Evolutionary conservation across 2,888 invertebrate species (phyloP), one percentile per base, ranked within the genome.

Genomic region (Rhogogaster chlorosoma): DNA sequence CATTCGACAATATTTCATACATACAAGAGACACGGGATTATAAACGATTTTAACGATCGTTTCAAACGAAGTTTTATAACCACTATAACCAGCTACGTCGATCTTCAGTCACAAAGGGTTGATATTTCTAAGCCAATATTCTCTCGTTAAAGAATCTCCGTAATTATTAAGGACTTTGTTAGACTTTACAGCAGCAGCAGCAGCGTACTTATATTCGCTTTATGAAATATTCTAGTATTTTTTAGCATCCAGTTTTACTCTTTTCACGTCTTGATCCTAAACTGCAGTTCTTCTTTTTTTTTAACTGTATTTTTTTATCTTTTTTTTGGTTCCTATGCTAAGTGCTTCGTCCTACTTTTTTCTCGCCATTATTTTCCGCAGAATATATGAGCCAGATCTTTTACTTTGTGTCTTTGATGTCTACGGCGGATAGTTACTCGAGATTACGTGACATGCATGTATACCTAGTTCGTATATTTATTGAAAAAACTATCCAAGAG

Each of bases 261-360:
- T 26, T 45, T 75, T 75, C 15, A 26, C 45, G 6, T 75, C 26
- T 75, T 42, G 26, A 75, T 45, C 75, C 75, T 75, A 22, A 61
- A 61, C 12, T 9, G 49, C 22, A 4, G 22, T 4, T 77, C 22
- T 26, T 18, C 18, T 32, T 53, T 53, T 29, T 77, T 0, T 22
- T 45, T n/a, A n/a, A n/a, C 9, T 29, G 0, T 18, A 2, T 49
- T 29, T 77, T 15, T 29, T 2, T 49, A 18, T 29, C 22, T n/a
- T 53, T 9, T 36, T 36, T 32, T 6, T 18, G 0, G 0, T 18
- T 22, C 42, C 73, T 26, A 12, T 2, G 38, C 61, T 26, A 80
- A 80, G 80, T 80, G 61, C 80, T 36, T 10, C 80, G 80, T 29
- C 36, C 61, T 6, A 80, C 57, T 80, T 80, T 77, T 38, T 45